Percentiles rank a stretch among this genome's conserved stretches.
phyloP scores from a whole-genome alignment of 2,113 vertebrate species.

The Hemicordylus capensis region DNA sequence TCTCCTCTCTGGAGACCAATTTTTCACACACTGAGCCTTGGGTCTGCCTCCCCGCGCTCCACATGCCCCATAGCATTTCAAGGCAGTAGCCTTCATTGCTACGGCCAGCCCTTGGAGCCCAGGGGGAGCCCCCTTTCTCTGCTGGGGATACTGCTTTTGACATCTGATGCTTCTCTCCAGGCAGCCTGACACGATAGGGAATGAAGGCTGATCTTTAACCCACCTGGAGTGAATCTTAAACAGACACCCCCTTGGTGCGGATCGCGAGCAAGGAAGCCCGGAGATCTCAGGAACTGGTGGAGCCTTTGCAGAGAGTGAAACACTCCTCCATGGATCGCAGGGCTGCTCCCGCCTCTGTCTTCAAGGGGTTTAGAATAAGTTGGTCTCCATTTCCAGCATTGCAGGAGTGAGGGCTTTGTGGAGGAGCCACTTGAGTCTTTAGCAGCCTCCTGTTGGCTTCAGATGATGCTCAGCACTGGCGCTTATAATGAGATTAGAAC shows the following conservation, averaged over 20 bases:
- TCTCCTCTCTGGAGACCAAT: neutral
- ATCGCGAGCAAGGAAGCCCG: too few relatives aligned
- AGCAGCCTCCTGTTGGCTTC: neutral
- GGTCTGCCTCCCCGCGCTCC: neutral
- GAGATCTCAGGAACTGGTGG: too few relatives aligned
- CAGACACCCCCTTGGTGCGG: neutral
- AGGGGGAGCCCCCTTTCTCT: neutral
- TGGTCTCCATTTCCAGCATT: neutral
- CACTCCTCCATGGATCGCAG: neutral
- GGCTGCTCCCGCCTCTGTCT: neutral
- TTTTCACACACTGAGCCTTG: neutral
- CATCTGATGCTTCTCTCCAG: neutral
- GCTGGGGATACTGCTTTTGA: neutral
- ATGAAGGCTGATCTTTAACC: neutral
- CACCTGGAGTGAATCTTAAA: neutral
- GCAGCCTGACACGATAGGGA: neutral
- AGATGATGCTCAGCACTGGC: neutral
- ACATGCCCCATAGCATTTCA: too few relatives aligned
- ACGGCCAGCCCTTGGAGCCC: neutral
- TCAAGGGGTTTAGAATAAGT: neutral
- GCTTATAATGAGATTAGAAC: neutral
- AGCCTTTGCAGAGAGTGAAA: neutral
- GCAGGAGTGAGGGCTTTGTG: neutral
- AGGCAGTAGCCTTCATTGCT: neutral
- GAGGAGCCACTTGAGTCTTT: neutral